Evolutionary conservation across 2,888 invertebrate species (phyloP), one percentile per base, ranked within the genome.

Genomic region (Brassicogethes aeneus): DNA sequence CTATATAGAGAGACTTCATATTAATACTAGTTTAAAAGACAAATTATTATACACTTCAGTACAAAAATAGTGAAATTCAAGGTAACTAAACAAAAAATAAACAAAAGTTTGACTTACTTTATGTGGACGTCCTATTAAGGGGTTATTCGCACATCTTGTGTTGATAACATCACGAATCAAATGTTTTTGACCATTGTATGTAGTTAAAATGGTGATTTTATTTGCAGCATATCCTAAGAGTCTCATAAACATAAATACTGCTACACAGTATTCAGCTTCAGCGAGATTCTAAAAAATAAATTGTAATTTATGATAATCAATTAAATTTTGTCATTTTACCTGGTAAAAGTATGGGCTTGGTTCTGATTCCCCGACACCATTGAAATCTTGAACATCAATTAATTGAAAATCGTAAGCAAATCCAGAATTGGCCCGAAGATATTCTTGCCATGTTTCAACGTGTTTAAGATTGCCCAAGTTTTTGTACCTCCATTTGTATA

Each of bases 321-420:
- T 13, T 40, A 30, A 17, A 13, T 12, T 12, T 32, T 32, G 10
- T 23, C 5, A 23, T 5, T 23, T 23, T 60, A 88, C 90, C 79
- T 96, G 99, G 68, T 96, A 99, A 67, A 99, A 99, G 69, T 92
- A 96, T 0, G 97, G 95, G 66, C 91, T 94, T 1, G 99, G 99
- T 64, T 97, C 95, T 0, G 92, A 86, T 71, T 99, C 99, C 0
- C 99, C 99, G 5, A 88, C 81, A 3, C 92, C 93, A 65, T 96
- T 94, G 69, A 94, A 96, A 66, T 99, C 91, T 51, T 88, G 89
- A 0, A 99, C 97, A 66, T 99, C 88, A 48, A 99, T 79, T 0
- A 99, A 74, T 67, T 99, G 99, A 73, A 88, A 97, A 68, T 97
- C 95, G 66, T 81, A 84, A 1, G 76, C 73, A 54, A 99, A 87